phyloP scores from a whole-genome alignment of 2,113 vertebrate genomes.

The Haplochromis vanheusdeni region DNA sequence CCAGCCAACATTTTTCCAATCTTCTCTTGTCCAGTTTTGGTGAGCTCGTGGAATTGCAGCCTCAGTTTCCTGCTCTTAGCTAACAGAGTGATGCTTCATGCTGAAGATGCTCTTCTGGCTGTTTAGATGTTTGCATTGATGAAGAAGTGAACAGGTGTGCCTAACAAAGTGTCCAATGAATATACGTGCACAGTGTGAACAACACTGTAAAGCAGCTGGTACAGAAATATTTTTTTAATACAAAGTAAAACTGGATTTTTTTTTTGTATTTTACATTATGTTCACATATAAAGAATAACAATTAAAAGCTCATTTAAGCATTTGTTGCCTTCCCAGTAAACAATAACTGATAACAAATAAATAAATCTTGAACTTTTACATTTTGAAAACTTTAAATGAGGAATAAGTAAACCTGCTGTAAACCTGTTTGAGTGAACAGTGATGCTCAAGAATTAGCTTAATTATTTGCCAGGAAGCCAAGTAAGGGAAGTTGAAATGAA shows the following conservation, averaged over 20 bases:
- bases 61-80: rapidly evolving
- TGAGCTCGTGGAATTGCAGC: neutral
- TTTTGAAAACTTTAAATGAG: neutral
- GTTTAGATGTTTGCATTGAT: neutral
- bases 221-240: neutral
- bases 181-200: neutral
- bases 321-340: neutral
- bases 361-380: neutral
- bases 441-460: neutral
- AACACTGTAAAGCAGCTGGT: rapidly evolving
- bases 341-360: neutral
- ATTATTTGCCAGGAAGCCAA: neutral
- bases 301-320: neutral
- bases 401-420: neutral
- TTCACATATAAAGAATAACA: neutral
- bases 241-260: neutral
- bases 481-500: rapidly evolving
- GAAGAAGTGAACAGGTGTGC: neutral
- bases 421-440: neutral
- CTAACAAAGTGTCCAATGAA: neutral
- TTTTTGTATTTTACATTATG: neutral
- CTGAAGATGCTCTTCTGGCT: neutral
- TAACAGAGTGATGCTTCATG: neutral
- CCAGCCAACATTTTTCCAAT: rapidly evolving
- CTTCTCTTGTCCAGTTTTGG: neutral